Conservation (phyloP, 2,888 invertebrate genomes). For the Lysandra coridon region DNA sequence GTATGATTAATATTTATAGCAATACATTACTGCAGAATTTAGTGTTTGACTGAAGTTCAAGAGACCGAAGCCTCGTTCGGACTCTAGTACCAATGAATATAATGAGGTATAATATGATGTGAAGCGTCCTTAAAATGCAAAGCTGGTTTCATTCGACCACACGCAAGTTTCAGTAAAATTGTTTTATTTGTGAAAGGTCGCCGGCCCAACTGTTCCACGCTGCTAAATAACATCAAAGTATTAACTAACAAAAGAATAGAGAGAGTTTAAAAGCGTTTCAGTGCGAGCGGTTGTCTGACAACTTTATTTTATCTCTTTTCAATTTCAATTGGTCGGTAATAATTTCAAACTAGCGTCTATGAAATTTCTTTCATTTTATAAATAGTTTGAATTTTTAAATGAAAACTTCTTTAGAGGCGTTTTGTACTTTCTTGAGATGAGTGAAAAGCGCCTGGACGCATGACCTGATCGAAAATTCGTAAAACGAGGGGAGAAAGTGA, state of each 20-base stretch:
- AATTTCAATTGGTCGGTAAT: neutral
- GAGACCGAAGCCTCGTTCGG: neutral
- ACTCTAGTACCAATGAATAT: neutral
- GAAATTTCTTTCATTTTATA: too few species aligned
- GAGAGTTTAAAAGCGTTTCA: slow-evolving; percentile 7
- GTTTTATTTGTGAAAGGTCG: neutral
- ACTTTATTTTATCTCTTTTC: slow-evolving; percentile 1
- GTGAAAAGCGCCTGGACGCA: too few species aligned
- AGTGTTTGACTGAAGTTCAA: neutral
- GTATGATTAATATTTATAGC: too few species aligned
- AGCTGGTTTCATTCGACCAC: neutral
- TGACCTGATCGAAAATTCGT: neutral
- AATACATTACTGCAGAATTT: too few species aligned
- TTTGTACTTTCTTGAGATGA: neutral
- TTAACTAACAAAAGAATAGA: neutral
- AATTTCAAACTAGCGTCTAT: neutral
- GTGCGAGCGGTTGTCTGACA: neutral
- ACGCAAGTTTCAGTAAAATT: slow-evolving; percentile 7
- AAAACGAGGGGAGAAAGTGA: neutral
- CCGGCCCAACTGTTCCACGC: neutral
- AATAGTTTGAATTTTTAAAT: neutral
- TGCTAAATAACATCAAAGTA: slow-evolving; percentile 16
- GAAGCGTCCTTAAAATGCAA: neutral
- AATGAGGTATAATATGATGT: neutral
- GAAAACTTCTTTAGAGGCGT: neutral